These are phyloP conservation scores for Melitaea cinxia DNA, from an alignment of 1,140 invertebrate genomes.

Conservation along the genomic window DNA sequence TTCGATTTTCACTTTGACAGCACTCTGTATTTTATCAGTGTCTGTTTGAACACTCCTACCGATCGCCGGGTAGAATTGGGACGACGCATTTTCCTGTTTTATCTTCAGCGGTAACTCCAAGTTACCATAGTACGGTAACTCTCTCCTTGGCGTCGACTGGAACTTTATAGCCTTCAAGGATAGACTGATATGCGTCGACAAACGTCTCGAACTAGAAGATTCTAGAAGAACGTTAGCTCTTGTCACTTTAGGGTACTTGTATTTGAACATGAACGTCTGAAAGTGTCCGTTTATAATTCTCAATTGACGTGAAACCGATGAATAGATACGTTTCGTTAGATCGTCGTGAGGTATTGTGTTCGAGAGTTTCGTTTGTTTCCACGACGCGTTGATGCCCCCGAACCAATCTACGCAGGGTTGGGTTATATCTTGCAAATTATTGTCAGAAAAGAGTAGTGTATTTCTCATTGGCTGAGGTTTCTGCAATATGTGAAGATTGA, in stretches of 20 bases:
- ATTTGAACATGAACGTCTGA: slow-evolving; percentile 67
- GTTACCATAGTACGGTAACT: slow-evolving; percentile 79
- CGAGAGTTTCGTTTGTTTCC: slow-evolving; percentile 61
- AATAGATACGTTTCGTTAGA: slow-evolving; percentile 64
- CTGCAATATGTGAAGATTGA: slow-evolving; percentile 57
- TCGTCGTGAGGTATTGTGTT: slow-evolving; percentile 62
- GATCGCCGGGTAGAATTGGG: slow-evolving; percentile 58
- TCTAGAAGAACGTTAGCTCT: slow-evolving; percentile 71
- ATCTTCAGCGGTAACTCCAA: slow-evolving; percentile 73
- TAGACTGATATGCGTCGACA: slow-evolving; percentile 59
- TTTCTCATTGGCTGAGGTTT: slow-evolving; percentile 50
- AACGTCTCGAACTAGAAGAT: slow-evolving; percentile 51
- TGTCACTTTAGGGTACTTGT: slow-evolving; percentile 76
- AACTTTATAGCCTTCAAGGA: slow-evolving; percentile 72
- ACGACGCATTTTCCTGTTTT: slow-evolving; percentile 62
- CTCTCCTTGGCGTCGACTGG: slow-evolving; percentile 63
- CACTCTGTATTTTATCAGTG: slow-evolving; percentile 48
- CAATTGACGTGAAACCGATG: slow-evolving; percentile 74
- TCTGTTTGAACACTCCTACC: slow-evolving; percentile 53
- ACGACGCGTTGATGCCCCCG: slow-evolving; percentile 58
- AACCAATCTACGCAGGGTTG: slow-evolving; percentile 53
- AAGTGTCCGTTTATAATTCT: slow-evolving; percentile 74
- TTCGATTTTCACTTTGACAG: slow-evolving; percentile 60
- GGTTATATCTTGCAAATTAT: slow-evolving; percentile 27
- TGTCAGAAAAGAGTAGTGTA: slow-evolving; percentile 52